Conservation (phyloP, 2,113 vertebrate species). For the Labrus mixtus region DNA sequence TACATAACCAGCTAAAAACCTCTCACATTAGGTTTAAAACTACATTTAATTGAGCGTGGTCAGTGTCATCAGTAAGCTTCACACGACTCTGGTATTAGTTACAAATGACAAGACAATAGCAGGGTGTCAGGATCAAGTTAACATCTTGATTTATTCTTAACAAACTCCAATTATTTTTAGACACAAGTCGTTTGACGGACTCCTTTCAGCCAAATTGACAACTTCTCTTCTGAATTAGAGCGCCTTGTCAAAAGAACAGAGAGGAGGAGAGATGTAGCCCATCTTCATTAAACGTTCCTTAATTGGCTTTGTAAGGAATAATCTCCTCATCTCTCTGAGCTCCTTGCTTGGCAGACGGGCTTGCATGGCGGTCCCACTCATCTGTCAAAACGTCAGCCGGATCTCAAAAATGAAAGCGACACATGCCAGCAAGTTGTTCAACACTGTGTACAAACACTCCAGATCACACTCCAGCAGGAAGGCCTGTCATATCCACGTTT, state of each 20-base stretch:
- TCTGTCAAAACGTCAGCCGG: constrained; percentile 80
- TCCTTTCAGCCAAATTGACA: constrained; percentile 53
- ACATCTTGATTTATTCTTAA: constrained; percentile 16
- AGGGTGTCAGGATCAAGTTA: constrained; percentile 17
- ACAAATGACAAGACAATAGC: constrained; percentile 23
- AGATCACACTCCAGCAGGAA: constrained; percentile 68
- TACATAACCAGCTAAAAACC: too few relatives aligned
- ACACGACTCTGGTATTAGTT: constrained; percentile 8
- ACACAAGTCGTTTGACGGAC: constrained; percentile 29
- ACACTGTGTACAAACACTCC: constrained; percentile 75
- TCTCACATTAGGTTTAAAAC: constrained; percentile 35
- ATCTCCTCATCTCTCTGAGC: constrained; percentile 70
- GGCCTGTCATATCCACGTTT: constrained; percentile 65
- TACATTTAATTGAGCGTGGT: neutral
- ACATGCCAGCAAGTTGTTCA: constrained; percentile 70
- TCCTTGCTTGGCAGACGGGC: constrained; percentile 62
- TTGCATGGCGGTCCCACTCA: constrained; percentile 43
- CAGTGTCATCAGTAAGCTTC: neutral
- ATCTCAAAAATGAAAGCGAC: constrained; percentile 73
- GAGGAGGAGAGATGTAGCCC: constrained; percentile 52
- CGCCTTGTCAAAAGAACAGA: constrained; percentile 60
- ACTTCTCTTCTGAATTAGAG: constrained; percentile 53
- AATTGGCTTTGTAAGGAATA: constrained; percentile 79
- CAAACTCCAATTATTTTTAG: constrained; percentile 45
- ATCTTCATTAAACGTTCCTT: constrained; percentile 78